These are phyloP conservation scores for Ormyrus thymus DNA, from an alignment of 2,888 invertebrate genomes.

Conservation along the genomic window DNA sequence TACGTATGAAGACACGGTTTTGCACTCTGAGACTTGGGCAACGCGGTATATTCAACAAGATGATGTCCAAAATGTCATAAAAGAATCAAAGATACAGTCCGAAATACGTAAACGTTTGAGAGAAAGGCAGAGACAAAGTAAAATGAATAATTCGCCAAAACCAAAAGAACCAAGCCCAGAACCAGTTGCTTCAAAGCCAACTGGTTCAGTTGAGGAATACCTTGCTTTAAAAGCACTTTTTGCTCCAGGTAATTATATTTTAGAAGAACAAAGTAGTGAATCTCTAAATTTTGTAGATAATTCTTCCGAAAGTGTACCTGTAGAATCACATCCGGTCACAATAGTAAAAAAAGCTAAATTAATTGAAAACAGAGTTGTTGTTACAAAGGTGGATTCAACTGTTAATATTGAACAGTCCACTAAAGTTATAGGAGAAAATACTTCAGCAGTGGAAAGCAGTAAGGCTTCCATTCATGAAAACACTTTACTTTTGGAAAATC, in stretches of 20 bases:
- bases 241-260: not conserved
- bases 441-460: not conserved
- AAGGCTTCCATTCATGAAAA: not conserved
- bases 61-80: constrained; percentile 72
- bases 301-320: not conserved
- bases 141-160: constrained; percentile 66
- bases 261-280: not conserved
- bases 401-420: not conserved
- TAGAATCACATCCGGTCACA: not conserved
- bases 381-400: constrained; percentile 10
- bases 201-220: constrained; percentile 72
- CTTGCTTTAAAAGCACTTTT: constrained; percentile 66
- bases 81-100: constrained; percentile 73
- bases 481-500: not conserved
- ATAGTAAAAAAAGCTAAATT: constrained; percentile 32
- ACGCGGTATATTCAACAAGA: constrained; percentile 73
- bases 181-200: constrained; percentile 59
- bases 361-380: constrained; percentile 14
- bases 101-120: constrained; percentile 72
- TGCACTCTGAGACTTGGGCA: constrained; percentile 70
- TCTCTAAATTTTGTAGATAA: not conserved
- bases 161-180: constrained; percentile 49
- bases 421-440: not conserved
- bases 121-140: constrained; percentile 70
- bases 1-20: too few relatives aligned